A percentile compares a stretch with the other conserved stretches of the same genome.
Evolutionary conservation across 2,888 invertebrate species (phyloP).

Genomic region (Loripinus fragilis): DNA sequence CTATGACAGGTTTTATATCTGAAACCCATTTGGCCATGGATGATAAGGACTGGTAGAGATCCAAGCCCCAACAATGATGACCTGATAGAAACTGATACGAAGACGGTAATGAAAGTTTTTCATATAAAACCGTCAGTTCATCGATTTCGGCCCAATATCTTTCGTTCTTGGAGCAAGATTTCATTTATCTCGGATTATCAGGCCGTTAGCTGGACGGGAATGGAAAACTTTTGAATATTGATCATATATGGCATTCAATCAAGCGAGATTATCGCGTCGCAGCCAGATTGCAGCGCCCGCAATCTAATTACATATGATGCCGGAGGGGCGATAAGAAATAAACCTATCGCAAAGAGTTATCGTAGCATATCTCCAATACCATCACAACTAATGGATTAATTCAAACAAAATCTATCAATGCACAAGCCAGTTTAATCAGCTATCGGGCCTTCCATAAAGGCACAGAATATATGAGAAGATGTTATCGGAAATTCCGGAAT

Average conservation of each 20-base stretch:
- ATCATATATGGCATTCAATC: conserved; percentile 73
- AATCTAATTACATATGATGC: conserved; percentile 79
- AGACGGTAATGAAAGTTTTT: conserved; percentile 62
- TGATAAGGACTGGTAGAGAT: conserved; percentile 51
- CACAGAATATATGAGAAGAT: conserved; percentile 77
- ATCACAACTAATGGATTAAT: conserved; percentile 77
- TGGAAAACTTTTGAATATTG: conserved; percentile 64
- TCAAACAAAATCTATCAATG: conserved; percentile 76
- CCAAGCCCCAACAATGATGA: conserved; percentile 22
- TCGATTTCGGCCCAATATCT: conserved; percentile 37
- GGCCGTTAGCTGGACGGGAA: conserved; percentile 61
- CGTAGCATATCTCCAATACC: conserved; percentile 62
- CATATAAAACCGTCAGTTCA: conserved; percentile 63
- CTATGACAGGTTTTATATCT: conserved; percentile 61
- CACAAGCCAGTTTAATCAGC: conserved; percentile 69
- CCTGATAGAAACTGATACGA: conserved; percentile 47
- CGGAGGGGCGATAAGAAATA: conserved; percentile 67
- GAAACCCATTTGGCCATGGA: conserved; percentile 66
- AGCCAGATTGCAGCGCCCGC: conserved; percentile 66
- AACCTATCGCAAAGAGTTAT: conserved; percentile 66
- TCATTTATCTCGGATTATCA: conserved; percentile 76
- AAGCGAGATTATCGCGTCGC: conserved; percentile 72
- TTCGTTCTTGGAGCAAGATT: conserved; percentile 45
- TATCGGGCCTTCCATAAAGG: conserved; percentile 75
- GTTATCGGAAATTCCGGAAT: conserved; percentile 63